These are phyloP conservation scores for Drosophila lowei DNA, from an alignment of 1,140 invertebrate species.

Conservation along the genomic window DNA sequence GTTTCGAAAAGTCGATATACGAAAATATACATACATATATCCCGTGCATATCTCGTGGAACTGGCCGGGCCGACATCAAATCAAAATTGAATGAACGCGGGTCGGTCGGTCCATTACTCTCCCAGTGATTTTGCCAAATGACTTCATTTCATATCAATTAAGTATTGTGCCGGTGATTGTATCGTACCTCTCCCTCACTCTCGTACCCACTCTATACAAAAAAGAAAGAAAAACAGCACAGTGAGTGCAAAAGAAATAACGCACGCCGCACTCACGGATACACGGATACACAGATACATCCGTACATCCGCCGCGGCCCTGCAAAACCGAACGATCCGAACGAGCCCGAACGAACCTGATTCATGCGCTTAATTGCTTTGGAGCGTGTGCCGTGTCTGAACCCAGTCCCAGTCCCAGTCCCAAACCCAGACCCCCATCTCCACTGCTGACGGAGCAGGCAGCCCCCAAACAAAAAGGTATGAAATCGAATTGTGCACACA, in stretches of 20 bases:
- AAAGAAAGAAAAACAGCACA: not conserved
- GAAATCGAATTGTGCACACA: constrained; percentile 76
- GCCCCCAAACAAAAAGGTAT: constrained; percentile 60
- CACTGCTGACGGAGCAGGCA: constrained; percentile 13
- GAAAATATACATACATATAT: constrained; percentile 32
- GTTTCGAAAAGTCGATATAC: constrained; percentile 51
- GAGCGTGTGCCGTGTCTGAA: constrained; percentile 62
- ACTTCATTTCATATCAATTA: constrained; percentile 83
- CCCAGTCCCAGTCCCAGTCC: not conserved
- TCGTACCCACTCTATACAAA: constrained; percentile 24
- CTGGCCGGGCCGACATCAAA: constrained; percentile 60
- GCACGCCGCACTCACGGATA: constrained; percentile 33
- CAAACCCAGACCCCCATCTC: too few relatives aligned
- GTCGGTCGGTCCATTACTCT: constrained; percentile 68
- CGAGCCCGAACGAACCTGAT: constrained; percentile 79
- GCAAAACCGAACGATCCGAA: constrained; percentile 17
- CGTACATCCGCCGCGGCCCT: constrained; percentile 51
- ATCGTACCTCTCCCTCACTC: not conserved
- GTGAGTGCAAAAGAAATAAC: constrained; percentile 5
- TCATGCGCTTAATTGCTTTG: constrained; percentile 82
- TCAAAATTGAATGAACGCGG: constrained; percentile 72
- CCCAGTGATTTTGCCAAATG: constrained; percentile 82
- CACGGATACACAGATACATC: constrained; percentile 38
- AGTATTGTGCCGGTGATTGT: constrained; percentile 66
- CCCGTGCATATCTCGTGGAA: constrained; percentile 12